Conservation (phyloP, 2,797 vertebrate genomes). For the Sebastes trivittatus region DNA sequence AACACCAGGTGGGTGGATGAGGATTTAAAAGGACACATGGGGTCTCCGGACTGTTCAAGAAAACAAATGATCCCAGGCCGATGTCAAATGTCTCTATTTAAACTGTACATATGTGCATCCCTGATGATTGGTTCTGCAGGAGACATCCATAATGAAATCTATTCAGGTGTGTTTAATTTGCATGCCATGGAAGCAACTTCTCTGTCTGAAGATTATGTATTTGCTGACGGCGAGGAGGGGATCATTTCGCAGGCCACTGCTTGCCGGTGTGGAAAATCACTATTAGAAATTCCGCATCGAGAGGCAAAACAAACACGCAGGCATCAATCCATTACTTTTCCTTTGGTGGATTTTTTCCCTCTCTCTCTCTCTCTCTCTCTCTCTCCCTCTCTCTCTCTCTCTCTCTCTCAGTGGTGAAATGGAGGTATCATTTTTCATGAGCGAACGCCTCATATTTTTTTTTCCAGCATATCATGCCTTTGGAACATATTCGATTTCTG, state of each 20-base stretch:
- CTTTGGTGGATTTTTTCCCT: neutral
- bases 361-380: too few species aligned
- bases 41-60: neutral
- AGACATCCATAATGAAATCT: slow-evolving; percentile 15
- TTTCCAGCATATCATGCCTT: neutral
- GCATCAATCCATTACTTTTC: slow-evolving; percentile 58
- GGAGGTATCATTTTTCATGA: slow-evolving; percentile 47
- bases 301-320: slow-evolving; percentile 62
- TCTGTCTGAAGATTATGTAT: slow-evolving; percentile 53
- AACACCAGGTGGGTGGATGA: neutral
- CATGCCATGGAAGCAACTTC: slow-evolving; percentile 41
- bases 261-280: slow-evolving; percentile 68
- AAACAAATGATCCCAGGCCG: neutral
- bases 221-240: slow-evolving; percentile 46
- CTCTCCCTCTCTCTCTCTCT: too few species aligned
- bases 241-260: slow-evolving; percentile 53
- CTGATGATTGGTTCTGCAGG: neutral
- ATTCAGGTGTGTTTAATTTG: slow-evolving; percentile 56
- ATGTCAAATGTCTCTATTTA: neutral
- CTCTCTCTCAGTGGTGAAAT: slow-evolving; percentile 4
- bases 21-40: neutral
- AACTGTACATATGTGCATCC: neutral
- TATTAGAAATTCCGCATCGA: slow-evolving; percentile 43
- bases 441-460: neutral
- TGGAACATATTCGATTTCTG: slow-evolving; percentile 35